phyloP scores from a whole-genome alignment of 1,140 invertebrate species.

The Pseudomyrmex pallidus region DNA sequence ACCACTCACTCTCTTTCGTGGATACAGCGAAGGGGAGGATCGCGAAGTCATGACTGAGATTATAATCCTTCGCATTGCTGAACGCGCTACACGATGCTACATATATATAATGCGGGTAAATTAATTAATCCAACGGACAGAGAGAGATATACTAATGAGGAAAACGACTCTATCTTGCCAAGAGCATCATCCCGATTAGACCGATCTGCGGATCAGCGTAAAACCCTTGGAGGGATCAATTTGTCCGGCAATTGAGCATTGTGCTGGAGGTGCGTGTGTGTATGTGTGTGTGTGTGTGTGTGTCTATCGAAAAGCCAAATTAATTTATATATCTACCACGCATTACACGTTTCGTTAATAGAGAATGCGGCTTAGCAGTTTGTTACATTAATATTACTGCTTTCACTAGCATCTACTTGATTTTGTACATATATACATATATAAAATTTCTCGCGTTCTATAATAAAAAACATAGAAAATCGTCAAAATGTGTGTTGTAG shows the following conservation, averaged over 20 bases:
- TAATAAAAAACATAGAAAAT: neutral
- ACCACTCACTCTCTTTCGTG: neutral
- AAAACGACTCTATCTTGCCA: slow-evolving; percentile 31
- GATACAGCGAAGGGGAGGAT: neutral
- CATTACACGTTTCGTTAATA: neutral
- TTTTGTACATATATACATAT: neutral
- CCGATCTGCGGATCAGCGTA: slow-evolving; percentile 42
- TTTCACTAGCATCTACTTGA: neutral
- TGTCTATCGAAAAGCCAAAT: neutral
- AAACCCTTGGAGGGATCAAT: slow-evolving; percentile 52
- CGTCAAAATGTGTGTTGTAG: no score
- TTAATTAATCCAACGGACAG: slow-evolving; percentile 61
- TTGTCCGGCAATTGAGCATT: slow-evolving; percentile 33
- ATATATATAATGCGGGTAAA: slow-evolving; percentile 48
- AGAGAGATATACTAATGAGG: slow-evolving; percentile 41
- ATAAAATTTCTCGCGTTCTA: neutral
- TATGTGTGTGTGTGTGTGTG: no score
- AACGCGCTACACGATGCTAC: slow-evolving; percentile 29
- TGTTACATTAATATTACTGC: neutral
- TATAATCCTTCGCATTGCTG: slow-evolving; percentile 53
- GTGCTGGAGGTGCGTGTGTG: neutral
- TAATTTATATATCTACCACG: slow-evolving; percentile 24
- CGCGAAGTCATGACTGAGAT: slow-evolving; percentile 39
- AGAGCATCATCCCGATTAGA: slow-evolving; percentile 5
- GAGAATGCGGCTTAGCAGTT: neutral